Evolutionary conservation across 2,113 vertebrate species (phyloP).

Genomic region (Oenanthe melanoleuca): DNA sequence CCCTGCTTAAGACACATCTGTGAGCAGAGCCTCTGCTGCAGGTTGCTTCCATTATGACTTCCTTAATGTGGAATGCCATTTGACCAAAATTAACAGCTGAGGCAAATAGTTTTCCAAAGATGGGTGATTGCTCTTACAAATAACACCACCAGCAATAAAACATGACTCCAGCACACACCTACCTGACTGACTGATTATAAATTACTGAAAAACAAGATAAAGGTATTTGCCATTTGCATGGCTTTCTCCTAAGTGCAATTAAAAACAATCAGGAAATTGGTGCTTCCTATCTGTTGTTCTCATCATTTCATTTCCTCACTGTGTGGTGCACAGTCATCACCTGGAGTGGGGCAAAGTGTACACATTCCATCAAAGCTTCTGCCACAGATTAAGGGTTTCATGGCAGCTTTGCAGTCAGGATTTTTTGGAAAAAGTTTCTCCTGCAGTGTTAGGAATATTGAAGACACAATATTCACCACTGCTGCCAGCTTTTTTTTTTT

Average conservation of each 20-base stretch:
- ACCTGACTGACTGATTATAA: neutral
- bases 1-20: neutral
- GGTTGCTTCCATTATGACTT: neutral
- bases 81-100: neutral
- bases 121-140: neutral
- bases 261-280: neutral
- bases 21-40: neutral
- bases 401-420: neutral
- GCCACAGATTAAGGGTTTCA: neutral
- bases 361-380: neutral
- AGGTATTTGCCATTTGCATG: neutral
- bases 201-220: neutral
- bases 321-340: neutral
- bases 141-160: neutral
- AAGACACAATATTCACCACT: neutral
- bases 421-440: neutral
- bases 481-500: neutral
- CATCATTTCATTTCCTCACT: neutral
- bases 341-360: neutral
- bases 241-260: neutral
- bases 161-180: neutral
- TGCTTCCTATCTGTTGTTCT: neutral
- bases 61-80: neutral
- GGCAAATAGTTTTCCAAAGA: neutral
- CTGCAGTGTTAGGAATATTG: neutral